Evolutionary conservation across 37 sponge, comb jelly and placozoan genomes (phyloP), one percentile per base, ranked within the genome.

Genomic region (Ephydatia muelleri): DNA sequence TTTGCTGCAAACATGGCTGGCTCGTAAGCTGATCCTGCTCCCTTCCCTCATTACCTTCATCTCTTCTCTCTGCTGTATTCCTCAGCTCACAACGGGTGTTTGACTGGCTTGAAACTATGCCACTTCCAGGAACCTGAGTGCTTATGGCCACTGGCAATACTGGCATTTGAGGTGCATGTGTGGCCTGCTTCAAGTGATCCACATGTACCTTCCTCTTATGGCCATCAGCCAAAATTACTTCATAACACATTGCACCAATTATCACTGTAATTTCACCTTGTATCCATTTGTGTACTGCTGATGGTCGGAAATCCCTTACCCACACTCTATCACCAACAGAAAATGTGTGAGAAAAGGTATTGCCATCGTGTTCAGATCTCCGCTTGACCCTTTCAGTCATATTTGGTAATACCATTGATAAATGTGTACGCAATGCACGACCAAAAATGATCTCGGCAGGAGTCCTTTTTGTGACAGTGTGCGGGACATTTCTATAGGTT

Each of bases 191-290:
- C 8, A 69, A 30, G 8, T 69, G 70, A 30, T 69, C 30, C 30
- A 69, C 70, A 69, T 69, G 70, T 69, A 69, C 70, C 70, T 69
- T 69, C 43, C 43, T 43, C 43, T 43, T 43, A 43, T 43, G 43
- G 43, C 43, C 43, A 43, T 43, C 43, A 43, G 43, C 43, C 43
- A 43, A 43, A 43, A 43, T 43, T 3, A 43, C 43, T 43, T 43
- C 43, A 43, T 43, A 43, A 43, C 43, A 43, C 43, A 43, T 43
- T 43, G 43, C 43, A 43, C 43, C 6, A 6, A 43, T 43, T 43
- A 43, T 43, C 6, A 43, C 43, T 43, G 43, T 43, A 6, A 43
- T 6, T 6, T 43, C 43, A 43, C 43, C 70, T 69, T 69, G 28
- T 31, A 30, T 69, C 9, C 70, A 69, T 30, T 69, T 69, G 30